Evolutionary conservation across 1,140 invertebrate genomes (phyloP), one percentile per base, ranked within the genome.

Genomic region (Adoxophyes honmai): DNA sequence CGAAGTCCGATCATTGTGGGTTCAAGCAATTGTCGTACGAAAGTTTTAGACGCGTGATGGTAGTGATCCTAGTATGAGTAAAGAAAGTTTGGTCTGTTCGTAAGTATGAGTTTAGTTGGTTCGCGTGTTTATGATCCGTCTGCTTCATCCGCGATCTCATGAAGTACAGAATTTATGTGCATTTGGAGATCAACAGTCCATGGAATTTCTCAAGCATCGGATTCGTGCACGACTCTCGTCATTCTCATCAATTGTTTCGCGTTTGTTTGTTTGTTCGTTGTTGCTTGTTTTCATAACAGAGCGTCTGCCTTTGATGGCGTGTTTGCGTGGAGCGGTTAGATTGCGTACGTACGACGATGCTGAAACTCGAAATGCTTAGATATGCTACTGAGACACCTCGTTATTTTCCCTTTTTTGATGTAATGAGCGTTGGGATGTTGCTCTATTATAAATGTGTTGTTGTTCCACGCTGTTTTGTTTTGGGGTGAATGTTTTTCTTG

Each of bases 241-340:
- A 62, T 75, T 77, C 81, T 84, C 81, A 77, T 86, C 84, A 81
- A 86, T 86, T 88, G 81, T 85, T 80, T 75, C 72, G 69, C 84
- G 75, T 78, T 79, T 83, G 80, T 84, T 82, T 82, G 71, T 87
- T 86, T 85, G 75, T 73, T 81, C 75, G 72, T 67, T 67, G 73
- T 68, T 79, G 78, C 78, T 81, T 88, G 82, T 86, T 88, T 86
- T 88, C 82, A 88, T 86, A 88, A 88, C 80, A 82, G 69, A 73
- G 63, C 79, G 81, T 81, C 79, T 88, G 79, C 83, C 76, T 87
- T 84, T 84, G 81, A 85, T 80, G 80, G 74, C 68, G 59, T 83
- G 78, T 87, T 87, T 83, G 73, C 62, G 61, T 28, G 21, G 21
- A 75, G 75, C 75, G 78, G 75, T 71, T 70, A 72, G 66, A 70